phyloP scores from a whole-genome alignment of 2,797 vertebrate species.

The Coregonus ussuriensis region DNA sequence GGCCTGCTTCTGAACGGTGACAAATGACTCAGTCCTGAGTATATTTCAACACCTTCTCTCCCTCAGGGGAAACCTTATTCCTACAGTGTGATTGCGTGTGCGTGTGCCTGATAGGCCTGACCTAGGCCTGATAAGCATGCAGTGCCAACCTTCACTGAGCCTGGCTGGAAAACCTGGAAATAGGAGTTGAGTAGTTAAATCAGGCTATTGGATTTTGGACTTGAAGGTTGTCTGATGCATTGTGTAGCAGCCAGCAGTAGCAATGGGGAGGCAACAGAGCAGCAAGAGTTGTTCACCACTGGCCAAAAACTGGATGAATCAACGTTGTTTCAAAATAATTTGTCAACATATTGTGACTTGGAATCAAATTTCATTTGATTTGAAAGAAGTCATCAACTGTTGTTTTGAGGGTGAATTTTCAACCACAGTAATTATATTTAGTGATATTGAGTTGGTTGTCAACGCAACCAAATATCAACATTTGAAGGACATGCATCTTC shows the following conservation, averaged over 20 bases:
- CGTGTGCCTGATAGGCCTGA: neutral
- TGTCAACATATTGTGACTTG: no score
- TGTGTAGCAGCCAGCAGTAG: neutral
- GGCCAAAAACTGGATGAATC: no score
- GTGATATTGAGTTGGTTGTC: no score
- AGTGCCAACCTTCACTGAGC: neutral
- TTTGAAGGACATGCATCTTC: no score
- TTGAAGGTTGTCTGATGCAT: neutral
- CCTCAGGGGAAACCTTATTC: neutral
- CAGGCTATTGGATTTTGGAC: slow-evolving; percentile 6
- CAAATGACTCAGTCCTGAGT: neutral
- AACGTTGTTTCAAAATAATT: no score
- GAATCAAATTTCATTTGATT: no score
- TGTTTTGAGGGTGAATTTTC: no score
- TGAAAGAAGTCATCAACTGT: no score
- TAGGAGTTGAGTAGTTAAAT: neutral
- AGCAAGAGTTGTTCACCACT: neutral
- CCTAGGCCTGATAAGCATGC: neutral
- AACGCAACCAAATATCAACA: no score
- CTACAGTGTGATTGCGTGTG: neutral
- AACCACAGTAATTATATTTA: no score
- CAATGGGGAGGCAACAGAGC: neutral
- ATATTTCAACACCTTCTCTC: neutral
- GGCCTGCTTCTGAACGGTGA: slow-evolving; percentile 1
- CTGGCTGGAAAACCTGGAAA: neutral